Percentiles rank a stretch among this genome's conserved stretches.
Evolutionary conservation across 2,888 invertebrate genomes (phyloP).

Genomic region (Cotesia congregata): DNA sequence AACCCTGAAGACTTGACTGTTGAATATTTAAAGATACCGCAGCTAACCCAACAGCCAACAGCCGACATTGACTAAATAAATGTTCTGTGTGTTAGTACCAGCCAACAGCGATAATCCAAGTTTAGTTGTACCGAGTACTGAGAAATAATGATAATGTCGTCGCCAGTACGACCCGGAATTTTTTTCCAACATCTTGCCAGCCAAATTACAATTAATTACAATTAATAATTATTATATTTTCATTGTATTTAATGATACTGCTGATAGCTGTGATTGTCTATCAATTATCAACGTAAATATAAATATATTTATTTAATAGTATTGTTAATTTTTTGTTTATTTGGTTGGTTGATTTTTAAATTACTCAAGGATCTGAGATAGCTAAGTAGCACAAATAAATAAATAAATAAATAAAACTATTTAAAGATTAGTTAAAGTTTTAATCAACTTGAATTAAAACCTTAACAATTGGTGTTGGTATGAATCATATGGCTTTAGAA

Average conservation of each 20-base stretch:
- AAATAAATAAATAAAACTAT: conserved; percentile 8
- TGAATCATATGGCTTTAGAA: conserved; percentile 49
- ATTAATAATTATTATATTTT: neutral
- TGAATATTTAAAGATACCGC: conserved; percentile 14
- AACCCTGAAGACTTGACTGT: neutral
- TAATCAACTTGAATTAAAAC: neutral
- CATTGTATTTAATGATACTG: neutral
- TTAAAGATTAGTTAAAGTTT: neutral
- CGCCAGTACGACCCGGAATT: neutral
- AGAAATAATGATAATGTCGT: neutral
- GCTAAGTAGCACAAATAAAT: neutral
- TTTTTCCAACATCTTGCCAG: neutral
- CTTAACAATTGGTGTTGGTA: conserved; percentile 24
- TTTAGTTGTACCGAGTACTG: neutral
- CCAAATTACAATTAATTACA: neutral
- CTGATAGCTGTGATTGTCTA: conserved; percentile 15
- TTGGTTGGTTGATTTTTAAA: neutral
- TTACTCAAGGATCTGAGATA: conserved; percentile 4
- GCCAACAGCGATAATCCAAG: neutral
- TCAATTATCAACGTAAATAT: neutral
- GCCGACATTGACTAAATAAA: neutral
- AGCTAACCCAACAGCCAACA: neutral
- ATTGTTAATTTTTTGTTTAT: neutral
- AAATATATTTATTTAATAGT: neutral
- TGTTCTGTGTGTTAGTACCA: neutral